A percentile compares a stretch with the other conserved stretches of the same genome.
phyloP scores from a whole-genome alignment of 2,113 vertebrate species.

The Burhinus bistriatus region DNA sequence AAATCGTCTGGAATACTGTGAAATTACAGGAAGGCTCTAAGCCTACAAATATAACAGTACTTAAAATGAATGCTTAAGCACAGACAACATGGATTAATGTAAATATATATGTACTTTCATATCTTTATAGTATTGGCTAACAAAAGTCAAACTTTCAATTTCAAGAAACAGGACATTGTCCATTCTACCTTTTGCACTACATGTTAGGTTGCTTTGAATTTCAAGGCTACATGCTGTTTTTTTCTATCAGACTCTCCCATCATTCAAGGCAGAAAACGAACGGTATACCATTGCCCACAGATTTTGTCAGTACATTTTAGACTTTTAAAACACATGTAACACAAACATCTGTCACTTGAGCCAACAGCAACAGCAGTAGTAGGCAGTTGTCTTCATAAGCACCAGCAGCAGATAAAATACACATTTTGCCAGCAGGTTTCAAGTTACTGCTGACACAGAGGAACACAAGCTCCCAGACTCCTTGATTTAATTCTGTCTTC shows the following conservation, averaged over 20 bases:
- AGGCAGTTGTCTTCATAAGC: not conserved
- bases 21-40: not conserved
- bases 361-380: not conserved
- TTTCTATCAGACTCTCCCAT: not conserved
- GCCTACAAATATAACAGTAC: not conserved
- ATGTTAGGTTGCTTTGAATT: not conserved
- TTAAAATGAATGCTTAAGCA: not conserved
- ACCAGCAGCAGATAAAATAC: constrained; percentile 19
- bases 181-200: not conserved
- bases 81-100: not conserved
- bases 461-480: not conserved
- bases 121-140: not conserved
- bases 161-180: not conserved
- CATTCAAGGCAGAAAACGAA: not conserved
- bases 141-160: not conserved
- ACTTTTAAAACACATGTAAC: not conserved
- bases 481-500: not conserved
- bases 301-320: not conserved
- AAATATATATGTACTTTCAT: not conserved
- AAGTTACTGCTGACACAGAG: not conserved
- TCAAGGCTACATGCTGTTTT: not conserved
- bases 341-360: not conserved
- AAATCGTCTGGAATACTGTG: not conserved
- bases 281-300: not conserved
- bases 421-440: not conserved